These are phyloP conservation scores for Phoxinus phoxinus DNA, from an alignment of 2,113 vertebrate species.

Conservation along the genomic window DNA sequence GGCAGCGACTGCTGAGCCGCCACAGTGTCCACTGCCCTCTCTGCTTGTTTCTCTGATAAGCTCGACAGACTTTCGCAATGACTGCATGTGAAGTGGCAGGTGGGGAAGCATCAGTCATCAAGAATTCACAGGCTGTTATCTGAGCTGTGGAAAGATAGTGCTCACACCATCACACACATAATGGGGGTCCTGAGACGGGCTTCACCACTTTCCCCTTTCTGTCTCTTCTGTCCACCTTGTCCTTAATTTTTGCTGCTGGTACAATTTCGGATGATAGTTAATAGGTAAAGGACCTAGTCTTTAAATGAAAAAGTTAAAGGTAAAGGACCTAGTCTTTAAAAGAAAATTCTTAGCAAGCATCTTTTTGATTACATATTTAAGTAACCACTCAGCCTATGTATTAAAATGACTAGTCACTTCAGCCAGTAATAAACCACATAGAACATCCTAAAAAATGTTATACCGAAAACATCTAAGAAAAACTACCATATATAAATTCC, in stretches of 20 bases:
- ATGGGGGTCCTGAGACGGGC: slow-evolving; percentile 27
- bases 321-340: neutral
- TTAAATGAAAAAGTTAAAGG: neutral
- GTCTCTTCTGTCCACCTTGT: slow-evolving; percentile 5
- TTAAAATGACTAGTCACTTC: neutral
- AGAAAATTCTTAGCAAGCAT: neutral
- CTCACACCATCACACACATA: slow-evolving; percentile 44
- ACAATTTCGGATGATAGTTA: neutral
- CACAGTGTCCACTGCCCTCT: slow-evolving; percentile 58
- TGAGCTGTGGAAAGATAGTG: slow-evolving; percentile 48
- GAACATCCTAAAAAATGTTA: neutral
- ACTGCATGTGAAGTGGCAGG: slow-evolving; percentile 54
- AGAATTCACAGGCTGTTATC: slow-evolving; percentile 71
- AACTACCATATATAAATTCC: neutral
- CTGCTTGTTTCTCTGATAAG: slow-evolving; percentile 56
- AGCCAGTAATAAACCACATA: neutral
- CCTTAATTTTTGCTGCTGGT: neutral
- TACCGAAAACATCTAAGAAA: neutral
- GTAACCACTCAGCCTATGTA: too few relatives aligned
- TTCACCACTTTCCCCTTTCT: slow-evolving; percentile 5
- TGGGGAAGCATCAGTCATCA: slow-evolving; percentile 57
- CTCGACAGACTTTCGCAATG: slow-evolving; percentile 53
- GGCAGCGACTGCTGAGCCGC: slow-evolving; percentile 29
- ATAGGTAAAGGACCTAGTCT: neutral
- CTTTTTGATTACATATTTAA: too few relatives aligned